These are phyloP conservation scores for Onychomys arenicola DNA, from an alignment of 2,797 vertebrate genomes.

Conservation along the genomic window DNA sequence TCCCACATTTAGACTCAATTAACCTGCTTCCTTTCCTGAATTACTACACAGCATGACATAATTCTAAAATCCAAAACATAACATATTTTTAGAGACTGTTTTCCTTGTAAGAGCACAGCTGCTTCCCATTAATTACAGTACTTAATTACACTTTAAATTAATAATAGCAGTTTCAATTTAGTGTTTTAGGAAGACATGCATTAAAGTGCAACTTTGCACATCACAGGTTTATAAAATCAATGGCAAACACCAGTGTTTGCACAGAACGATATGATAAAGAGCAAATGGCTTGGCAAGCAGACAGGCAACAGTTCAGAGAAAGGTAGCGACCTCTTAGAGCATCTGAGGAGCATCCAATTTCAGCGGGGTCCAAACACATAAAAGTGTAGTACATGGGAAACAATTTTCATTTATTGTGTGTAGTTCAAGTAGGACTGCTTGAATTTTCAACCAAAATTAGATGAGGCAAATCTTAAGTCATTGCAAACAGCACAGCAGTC, in stretches of 20 bases:
- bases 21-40: neutral
- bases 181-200: constrained; percentile 27
- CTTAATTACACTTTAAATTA: constrained; percentile 54
- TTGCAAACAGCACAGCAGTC: neutral
- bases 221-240: constrained; percentile 41
- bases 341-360: neutral
- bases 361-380: neutral
- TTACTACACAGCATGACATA: neutral
- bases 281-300: neutral
- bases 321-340: neutral
- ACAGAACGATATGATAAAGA: neutral
- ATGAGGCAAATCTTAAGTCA: neutral
- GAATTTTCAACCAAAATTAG: neutral
- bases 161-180: constrained; percentile 36
- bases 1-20: neutral
- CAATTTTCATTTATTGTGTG: neutral
- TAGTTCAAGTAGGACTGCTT: neutral
- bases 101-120: constrained; percentile 16
- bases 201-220: neutral
- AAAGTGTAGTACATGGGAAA: neutral
- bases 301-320: neutral
- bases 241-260: neutral
- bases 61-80: neutral
- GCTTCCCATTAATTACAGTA: constrained; percentile 37
- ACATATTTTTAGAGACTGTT: constrained; percentile 40